Evolutionary conservation across 35 echinoderm and acorn worm species (phyloP).

Genomic region (Apostichopus parvimensis): DNA sequence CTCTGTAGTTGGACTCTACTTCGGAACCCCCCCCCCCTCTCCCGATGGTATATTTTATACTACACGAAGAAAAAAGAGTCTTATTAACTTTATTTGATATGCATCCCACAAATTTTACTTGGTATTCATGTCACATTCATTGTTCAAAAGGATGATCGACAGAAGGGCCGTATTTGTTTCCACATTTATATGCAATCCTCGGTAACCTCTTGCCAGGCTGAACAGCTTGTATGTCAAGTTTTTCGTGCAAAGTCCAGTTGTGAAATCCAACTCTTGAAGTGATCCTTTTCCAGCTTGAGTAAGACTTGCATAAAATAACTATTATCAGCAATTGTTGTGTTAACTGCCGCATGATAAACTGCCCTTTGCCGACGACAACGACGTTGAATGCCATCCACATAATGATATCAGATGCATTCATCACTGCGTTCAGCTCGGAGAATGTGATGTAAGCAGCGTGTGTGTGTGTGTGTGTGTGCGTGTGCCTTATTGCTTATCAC

Average conservation of each 20-base stretch:
- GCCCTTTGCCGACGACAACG: neutral
- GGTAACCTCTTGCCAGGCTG: neutral
- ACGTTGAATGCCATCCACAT: neutral
- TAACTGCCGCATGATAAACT: conserved; percentile 24
- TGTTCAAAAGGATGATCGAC: neutral
- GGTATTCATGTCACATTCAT: no score
- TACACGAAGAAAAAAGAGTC: no score
- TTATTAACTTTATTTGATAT: no score
- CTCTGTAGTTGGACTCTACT: no score
- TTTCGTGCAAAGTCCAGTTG: neutral
- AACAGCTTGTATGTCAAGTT: neutral
- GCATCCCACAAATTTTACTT: no score
- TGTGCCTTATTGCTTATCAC: neutral
- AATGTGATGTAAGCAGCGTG: neutral
- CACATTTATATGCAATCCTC: neutral
- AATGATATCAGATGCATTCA: conserved; percentile 3
- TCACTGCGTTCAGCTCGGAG: neutral
- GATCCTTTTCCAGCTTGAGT: neutral
- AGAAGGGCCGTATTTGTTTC: neutral
- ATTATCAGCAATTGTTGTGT: conserved; percentile 27
- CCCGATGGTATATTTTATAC: no score
- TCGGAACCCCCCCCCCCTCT: no score
- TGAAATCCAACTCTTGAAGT: neutral
- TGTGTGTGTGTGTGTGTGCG: neutral
- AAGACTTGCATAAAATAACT: conserved; percentile 19